Percentiles rank a stretch among this genome's conserved stretches.
Conservation (phyloP, 2,113 vertebrate species). For the Vanacampus margaritifer region DNA sequence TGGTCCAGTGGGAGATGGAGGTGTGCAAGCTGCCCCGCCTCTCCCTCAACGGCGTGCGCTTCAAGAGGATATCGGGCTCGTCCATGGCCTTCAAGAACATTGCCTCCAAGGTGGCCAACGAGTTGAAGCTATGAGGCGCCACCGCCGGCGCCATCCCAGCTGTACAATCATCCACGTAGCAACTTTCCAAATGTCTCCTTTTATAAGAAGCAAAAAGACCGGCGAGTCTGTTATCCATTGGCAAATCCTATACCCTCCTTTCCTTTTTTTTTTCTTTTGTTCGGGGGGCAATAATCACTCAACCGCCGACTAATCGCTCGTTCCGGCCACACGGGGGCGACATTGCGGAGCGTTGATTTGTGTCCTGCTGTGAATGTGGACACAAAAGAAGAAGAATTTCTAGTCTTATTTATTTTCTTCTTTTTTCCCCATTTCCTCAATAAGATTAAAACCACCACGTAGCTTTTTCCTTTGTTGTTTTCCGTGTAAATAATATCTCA, state of each 20-base stretch:
- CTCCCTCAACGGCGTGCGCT: constrained; percentile 96
- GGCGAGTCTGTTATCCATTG: constrained; percentile 81
- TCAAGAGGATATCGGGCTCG: constrained; percentile 97
- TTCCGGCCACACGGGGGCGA: constrained; percentile 44
- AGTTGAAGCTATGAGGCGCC: constrained; percentile 93
- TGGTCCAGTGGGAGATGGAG: constrained; percentile 99
- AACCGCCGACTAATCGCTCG: constrained; percentile 77
- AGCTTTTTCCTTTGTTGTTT: constrained; percentile 56
- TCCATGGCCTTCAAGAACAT: constrained; percentile 99
- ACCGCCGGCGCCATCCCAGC: constrained; percentile 34
- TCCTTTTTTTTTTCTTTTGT: constrained; percentile 43
- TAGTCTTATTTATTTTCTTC: constrained; percentile 77
- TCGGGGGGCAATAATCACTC: constrained; percentile 88
- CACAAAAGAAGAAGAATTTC: constrained; percentile 62
- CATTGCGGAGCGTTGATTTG: constrained; percentile 60
- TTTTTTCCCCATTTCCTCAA: constrained; percentile 25
- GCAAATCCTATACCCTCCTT: constrained; percentile 79
- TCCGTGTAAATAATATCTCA: constrained; percentile 78
- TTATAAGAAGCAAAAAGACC: constrained; percentile 42
- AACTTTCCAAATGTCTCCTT: constrained; percentile 77
- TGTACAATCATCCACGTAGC: constrained; percentile 91
- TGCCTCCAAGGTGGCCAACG: constrained; percentile 99
- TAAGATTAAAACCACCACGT: constrained; percentile 46
- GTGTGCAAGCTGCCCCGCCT: constrained; percentile 98
- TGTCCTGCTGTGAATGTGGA: constrained; percentile 74